phyloP scores from a whole-genome alignment of 2,113 vertebrate genomes.

The Psittacula cyanocephala region DNA sequence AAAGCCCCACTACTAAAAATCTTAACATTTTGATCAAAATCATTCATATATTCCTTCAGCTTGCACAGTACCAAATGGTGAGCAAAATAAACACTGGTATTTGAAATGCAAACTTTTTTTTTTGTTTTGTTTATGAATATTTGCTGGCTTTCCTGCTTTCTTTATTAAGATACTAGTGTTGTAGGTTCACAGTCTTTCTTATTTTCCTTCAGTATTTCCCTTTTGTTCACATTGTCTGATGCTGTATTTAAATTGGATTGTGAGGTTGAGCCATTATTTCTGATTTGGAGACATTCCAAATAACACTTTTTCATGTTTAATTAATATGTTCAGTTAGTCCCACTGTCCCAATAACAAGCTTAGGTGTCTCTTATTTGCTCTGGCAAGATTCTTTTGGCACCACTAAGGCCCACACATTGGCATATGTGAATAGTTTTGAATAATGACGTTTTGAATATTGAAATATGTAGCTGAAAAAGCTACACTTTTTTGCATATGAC shows the following conservation, averaged over 20 bases:
- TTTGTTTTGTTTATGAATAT: background rate
- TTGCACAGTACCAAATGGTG: background rate
- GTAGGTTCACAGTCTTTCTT: background rate
- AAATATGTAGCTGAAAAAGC: background rate
- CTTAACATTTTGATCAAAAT: background rate
- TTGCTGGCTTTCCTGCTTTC: background rate
- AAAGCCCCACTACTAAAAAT: background rate
- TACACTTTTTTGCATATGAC: background rate
- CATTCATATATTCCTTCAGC: background rate
- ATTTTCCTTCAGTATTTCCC: background rate
- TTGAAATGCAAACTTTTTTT: background rate
- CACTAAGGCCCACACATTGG: background rate
- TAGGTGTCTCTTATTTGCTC: background rate
- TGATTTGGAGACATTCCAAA: background rate
- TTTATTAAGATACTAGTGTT: background rate
- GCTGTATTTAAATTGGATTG: background rate
- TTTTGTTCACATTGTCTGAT: background rate
- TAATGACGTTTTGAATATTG: background rate
- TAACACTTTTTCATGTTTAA: background rate
- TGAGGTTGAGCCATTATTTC: background rate
- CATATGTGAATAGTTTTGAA: background rate
- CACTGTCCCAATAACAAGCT: background rate
- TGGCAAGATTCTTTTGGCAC: background rate
- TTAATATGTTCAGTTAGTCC: background rate
- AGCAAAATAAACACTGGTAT: background rate